These are phyloP conservation scores for Corythornis vintsioides DNA, from an alignment of 2,113 vertebrate species.

Conservation along the genomic window DNA sequence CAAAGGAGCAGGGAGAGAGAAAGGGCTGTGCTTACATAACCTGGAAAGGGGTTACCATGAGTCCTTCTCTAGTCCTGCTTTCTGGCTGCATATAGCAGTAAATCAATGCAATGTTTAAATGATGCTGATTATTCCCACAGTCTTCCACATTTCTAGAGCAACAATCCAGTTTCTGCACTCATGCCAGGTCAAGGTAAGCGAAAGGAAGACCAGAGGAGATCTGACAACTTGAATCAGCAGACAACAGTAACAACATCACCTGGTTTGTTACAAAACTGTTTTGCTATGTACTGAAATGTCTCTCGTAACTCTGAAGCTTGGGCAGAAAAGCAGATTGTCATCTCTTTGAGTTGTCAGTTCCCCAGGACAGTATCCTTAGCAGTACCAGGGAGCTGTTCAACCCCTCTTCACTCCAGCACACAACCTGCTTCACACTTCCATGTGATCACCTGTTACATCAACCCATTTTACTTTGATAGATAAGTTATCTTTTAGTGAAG, in stretches of 20 bases:
- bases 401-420: neutral
- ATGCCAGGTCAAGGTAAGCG: neutral
- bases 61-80: neutral
- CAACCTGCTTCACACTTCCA: neutral
- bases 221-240: neutral
- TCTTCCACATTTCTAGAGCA: neutral
- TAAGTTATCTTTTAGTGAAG: neutral
- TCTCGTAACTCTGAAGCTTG: accelerated
- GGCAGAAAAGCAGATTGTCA: neutral
- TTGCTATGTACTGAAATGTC: neutral
- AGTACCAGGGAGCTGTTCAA: neutral
- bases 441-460: neutral
- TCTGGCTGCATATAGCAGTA: neutral
- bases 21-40: neutral
- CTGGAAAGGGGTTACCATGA: neutral
- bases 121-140: neutral
- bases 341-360: neutral
- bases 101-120: neutral
- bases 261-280: neutral
- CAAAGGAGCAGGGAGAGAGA: neutral
- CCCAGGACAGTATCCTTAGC: neutral
- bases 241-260: neutral
- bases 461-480: neutral
- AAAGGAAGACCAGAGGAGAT: neutral
- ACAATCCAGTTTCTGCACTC: neutral